These are phyloP conservation scores for Arothron firmamentum DNA, from an alignment of 2,113 vertebrate species.

Conservation along the genomic window DNA sequence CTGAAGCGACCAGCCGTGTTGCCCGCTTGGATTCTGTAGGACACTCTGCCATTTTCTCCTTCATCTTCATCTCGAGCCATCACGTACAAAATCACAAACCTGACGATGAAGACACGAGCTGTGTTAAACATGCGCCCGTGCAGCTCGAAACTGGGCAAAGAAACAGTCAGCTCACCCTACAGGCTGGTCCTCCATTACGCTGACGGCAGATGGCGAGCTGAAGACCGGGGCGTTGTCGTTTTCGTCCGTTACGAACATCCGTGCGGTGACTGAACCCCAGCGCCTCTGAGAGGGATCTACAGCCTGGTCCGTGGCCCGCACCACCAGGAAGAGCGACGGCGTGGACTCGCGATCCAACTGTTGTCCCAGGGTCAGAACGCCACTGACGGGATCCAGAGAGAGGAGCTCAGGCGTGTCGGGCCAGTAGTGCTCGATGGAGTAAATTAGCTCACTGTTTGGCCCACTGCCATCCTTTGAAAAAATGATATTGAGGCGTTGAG, in stretches of 20 bases:
- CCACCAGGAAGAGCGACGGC: constrained; percentile 82
- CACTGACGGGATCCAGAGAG: constrained; percentile 78
- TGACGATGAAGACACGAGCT: constrained; percentile 13
- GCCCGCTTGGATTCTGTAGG: constrained; percentile 82
- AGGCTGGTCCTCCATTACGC: constrained; percentile 88
- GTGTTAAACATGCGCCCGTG: no score
- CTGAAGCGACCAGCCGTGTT: constrained; percentile 81
- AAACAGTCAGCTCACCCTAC: constrained; percentile 68
- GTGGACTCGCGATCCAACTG: constrained; percentile 82
- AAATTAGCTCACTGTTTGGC: constrained; percentile 90
- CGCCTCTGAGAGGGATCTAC: constrained; percentile 79
- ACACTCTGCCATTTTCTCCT: constrained; percentile 89
- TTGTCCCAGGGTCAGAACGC: constrained; percentile 80
- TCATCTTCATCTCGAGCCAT: constrained; percentile 86
- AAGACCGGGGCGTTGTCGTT: constrained; percentile 88
- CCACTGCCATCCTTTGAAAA: constrained; percentile 80
- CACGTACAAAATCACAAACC: constrained; percentile 82
- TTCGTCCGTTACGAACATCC: constrained; percentile 87
- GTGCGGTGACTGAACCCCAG: constrained; percentile 83
- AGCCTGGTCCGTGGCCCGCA: constrained; percentile 85
- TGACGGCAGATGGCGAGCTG: constrained; percentile 79
- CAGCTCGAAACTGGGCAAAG: not conserved
- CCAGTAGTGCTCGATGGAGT: constrained; percentile 81
- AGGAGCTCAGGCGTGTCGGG: constrained; percentile 70
- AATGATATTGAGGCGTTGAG: no score